These are phyloP conservation scores for Gobio occitaniae DNA, from an alignment of 2,797 vertebrate species.

Conservation along the genomic window DNA sequence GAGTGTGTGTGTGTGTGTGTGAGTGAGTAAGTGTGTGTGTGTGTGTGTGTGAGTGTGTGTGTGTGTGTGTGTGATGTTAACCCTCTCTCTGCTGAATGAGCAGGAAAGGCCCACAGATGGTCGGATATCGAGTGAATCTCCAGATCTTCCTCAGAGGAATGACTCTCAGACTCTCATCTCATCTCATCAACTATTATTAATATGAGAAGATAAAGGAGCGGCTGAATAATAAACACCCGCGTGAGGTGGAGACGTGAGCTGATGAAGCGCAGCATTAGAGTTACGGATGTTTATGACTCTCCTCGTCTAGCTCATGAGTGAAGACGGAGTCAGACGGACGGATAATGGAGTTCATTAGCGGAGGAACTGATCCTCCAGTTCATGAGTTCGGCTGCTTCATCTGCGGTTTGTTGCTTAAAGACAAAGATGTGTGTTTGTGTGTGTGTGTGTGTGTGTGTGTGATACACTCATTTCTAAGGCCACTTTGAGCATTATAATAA, in stretches of 20 bases:
- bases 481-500: too few species aligned
- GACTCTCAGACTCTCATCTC: background rate
- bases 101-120: background rate
- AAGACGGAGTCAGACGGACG: constrained; percentile 8
- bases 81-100: background rate
- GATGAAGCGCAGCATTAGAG: constrained; percentile 73
- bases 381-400: background rate
- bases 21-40: too few species aligned
- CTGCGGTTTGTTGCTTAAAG: background rate
- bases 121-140: background rate
- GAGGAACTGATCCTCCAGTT: background rate
- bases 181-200: constrained; percentile 13
- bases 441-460: background rate
- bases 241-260: constrained; percentile 58
- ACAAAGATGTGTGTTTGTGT: background rate
- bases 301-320: background rate
- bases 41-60: too few species aligned
- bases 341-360: constrained; percentile 1
- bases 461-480: background rate
- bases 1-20: too few species aligned
- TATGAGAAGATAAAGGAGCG: constrained; percentile 63
- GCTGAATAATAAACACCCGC: constrained; percentile 73
- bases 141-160: background rate
- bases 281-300: constrained; percentile 69
- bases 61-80: background rate